Conservation (phyloP, 1,140 invertebrate genomes). For the Bombus waltoni region DNA sequence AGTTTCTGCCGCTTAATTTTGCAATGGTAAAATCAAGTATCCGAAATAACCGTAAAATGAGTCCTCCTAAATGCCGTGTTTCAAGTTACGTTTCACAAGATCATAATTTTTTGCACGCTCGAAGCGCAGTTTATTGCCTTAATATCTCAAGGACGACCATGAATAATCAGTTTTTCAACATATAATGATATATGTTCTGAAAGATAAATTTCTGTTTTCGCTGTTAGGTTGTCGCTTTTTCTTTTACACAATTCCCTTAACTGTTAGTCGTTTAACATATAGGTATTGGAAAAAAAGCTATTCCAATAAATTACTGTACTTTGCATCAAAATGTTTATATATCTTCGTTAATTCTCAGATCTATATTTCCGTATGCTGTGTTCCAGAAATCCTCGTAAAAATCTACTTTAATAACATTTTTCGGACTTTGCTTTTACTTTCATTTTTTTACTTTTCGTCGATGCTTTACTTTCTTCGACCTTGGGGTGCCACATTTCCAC, state of each 20-base stretch:
- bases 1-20: conserved; percentile 40
- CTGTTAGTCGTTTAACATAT: no score
- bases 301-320: background rate
- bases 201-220: conserved; percentile 32
- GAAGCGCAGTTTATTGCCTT: background rate
- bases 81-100: background rate
- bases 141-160: background rate
- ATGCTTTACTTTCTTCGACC: conserved; percentile 1
- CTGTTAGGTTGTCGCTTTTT: background rate
- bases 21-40: conserved; percentile 22
- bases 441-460: no score
- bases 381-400: no score
- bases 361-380: background rate
- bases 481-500: background rate
- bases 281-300: background rate
- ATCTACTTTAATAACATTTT: background rate
- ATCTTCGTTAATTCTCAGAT: background rate
- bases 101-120: background rate
- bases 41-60: conserved; percentile 1
- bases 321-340: background rate
- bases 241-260: background rate
- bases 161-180: conserved; percentile 9
- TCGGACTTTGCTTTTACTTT: background rate
- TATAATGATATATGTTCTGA: background rate
- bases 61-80: background rate